Evolutionary conservation across 2,888 invertebrate species (phyloP), one percentile per base, ranked within the genome.

Genomic region (Tenodera sinensis): DNA sequence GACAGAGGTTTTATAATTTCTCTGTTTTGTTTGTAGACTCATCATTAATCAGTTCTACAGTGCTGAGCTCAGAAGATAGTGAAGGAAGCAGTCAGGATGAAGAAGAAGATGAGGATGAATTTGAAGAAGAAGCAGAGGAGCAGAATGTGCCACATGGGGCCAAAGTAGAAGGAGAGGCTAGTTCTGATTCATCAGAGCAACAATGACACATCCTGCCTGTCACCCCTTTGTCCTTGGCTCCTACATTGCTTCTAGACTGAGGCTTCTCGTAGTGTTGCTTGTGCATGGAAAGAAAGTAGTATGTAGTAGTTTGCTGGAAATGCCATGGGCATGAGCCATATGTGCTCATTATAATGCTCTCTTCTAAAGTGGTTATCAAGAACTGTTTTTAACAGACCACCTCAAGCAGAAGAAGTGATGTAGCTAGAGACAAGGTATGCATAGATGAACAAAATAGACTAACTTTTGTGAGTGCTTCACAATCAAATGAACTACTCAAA

Each of bases 61-160:
- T 88, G 27, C 89, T 89, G 20, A 89, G 88, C n/a, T 91, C 91
- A 83, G 91, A 91, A 47, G 92, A 92, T 42, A 91, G 91, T 47
- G 92, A 92, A 28, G 91, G 91, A 15, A 91, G 91, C 88, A 91
- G 91, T 90, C 91, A 91, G 87, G 91, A 91, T 28, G 90, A 89
- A 54, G 90, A 88, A 54, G 90, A 88, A 15, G 91, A 91, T 34
- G 90, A 90, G 27, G 89, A 90, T 4, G 84, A 87, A n/a, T 88
- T 54, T 28, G 88, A 88, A 34, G 88, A 83, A 25, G 90, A 87
- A 42, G 87, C 82, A 27, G 87, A 87, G 27, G 87, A 87, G 87
- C 47, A 34, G 34, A 71, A 25, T 71, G 54, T 71, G 54, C n/a
- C 86, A 86, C 42, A 47, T 15, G 28, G 27, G 25, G 28, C 54